These are phyloP conservation scores for Platyura marginata DNA, from an alignment of 1,140 invertebrate genomes.

Conservation along the genomic window DNA sequence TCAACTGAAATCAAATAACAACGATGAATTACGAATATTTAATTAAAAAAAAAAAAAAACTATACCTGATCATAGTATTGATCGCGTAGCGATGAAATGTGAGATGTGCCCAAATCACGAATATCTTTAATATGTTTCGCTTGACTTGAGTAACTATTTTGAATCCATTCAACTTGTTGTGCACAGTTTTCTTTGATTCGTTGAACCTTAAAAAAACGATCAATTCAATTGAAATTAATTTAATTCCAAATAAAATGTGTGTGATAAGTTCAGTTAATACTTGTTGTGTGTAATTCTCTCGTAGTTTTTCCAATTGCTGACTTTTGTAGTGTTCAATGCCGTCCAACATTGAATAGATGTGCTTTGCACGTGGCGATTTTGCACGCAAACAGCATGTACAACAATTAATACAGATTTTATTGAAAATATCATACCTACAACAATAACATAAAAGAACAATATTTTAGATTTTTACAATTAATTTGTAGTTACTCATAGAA, in stretches of 20 bases:
- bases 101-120: slow-evolving; percentile 73
- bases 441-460: too few species aligned
- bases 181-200: slow-evolving; percentile 83
- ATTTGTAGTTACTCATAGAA: too few species aligned
- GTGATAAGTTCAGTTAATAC: slow-evolving; percentile 27
- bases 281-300: slow-evolving; percentile 84
- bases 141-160: slow-evolving; percentile 76
- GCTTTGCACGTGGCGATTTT: slow-evolving; percentile 52
- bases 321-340: slow-evolving; percentile 80
- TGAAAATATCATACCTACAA: slow-evolving; percentile 38
- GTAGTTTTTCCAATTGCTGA: slow-evolving; percentile 66
- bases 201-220: slow-evolving; percentile 40
- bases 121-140: slow-evolving; percentile 75
- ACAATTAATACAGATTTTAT: slow-evolving; percentile 32
- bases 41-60: neutral
- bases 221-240: neutral
- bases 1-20: slow-evolving; percentile 36
- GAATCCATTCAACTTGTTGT: slow-evolving; percentile 83
- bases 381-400: slow-evolving; percentile 48
- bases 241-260: neutral
- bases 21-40: neutral
- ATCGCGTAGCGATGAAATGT: slow-evolving; percentile 64
- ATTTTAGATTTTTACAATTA: too few species aligned
- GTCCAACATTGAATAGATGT: slow-evolving; percentile 72
- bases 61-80: slow-evolving; percentile 81